These are phyloP conservation scores for Cylloceria caligata DNA, from an alignment of 2,888 invertebrate genomes.

Conservation along the genomic window DNA sequence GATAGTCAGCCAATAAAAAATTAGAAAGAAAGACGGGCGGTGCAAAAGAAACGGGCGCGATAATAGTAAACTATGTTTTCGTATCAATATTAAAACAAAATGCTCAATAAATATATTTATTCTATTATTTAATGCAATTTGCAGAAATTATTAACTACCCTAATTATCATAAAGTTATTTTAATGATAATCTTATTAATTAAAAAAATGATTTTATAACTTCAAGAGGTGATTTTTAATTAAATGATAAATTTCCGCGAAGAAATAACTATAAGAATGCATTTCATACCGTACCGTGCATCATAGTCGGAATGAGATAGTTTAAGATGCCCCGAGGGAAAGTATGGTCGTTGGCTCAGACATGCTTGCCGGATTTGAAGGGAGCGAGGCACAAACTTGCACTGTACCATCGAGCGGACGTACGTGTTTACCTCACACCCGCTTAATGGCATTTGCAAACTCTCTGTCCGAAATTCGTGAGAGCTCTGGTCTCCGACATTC, in stretches of 20 bases:
- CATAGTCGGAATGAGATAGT: not conserved
- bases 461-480: slow-evolving; percentile 32
- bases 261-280: not conserved
- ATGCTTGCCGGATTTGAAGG: slow-evolving; percentile 10
- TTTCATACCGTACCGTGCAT: not conserved
- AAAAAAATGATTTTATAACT: no score
- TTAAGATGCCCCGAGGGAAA: slow-evolving; percentile 5
- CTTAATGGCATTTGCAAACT: slow-evolving; percentile 44
- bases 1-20: slow-evolving; percentile 5
- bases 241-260: not conserved
- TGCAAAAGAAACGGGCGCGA: not conserved
- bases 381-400: slow-evolving; percentile 19
- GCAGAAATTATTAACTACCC: no score
- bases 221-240: not conserved
- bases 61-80: not conserved
- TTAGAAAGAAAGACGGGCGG: slow-evolving; percentile 12
- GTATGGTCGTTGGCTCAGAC: slow-evolving; percentile 8
- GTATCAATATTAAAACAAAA: not conserved
- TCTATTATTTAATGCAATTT: not conserved
- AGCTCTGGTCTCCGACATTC: slow-evolving; percentile 7
- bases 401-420: not conserved
- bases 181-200: not conserved
- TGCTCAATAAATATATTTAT: not conserved
- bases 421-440: slow-evolving; percentile 36
- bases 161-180: no score